Percentiles rank a stretch among this genome's conserved stretches.
These are phyloP conservation scores for Oreochromis grahami DNA, from an alignment of 2,797 vertebrate species.

Conservation along the genomic window DNA sequence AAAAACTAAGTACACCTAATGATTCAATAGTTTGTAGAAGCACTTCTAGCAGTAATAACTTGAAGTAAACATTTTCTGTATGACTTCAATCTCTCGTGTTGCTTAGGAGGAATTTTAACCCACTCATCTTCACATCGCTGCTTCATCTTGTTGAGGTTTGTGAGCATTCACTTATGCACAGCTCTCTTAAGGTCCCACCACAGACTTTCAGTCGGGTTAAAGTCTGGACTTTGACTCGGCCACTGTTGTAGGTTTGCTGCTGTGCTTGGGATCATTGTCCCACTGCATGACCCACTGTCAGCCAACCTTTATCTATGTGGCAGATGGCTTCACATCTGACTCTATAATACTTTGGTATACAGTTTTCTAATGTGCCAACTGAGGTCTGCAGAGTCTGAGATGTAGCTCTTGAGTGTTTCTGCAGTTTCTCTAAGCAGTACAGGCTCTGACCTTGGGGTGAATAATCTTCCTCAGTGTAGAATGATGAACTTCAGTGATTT, in stretches of 20 bases:
- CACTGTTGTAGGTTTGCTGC: not conserved
- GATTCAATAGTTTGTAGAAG: not conserved
- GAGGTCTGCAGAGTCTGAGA: not conserved
- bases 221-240: not conserved
- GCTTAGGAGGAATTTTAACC: not conserved
- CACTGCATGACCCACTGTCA: not conserved
- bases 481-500: not conserved
- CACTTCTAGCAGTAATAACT: not conserved
- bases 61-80: not conserved
- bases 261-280: not conserved
- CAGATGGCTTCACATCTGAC: not conserved
- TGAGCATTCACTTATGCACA: not conserved
- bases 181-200: not conserved
- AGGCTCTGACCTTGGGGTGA: not conserved
- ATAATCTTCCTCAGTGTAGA: not conserved
- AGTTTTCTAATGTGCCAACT: not conserved
- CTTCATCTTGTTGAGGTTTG: not conserved
- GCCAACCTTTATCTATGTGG: not conserved
- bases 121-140: not conserved
- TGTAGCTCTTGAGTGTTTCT: not conserved
- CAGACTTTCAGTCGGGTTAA: not conserved
- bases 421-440: not conserved
- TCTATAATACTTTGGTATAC: not conserved
- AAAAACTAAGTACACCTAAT: not conserved
- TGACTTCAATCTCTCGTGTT: not conserved